Conservation (phyloP, 2,113 vertebrate genomes). For the Sinosuthora webbiana region DNA sequence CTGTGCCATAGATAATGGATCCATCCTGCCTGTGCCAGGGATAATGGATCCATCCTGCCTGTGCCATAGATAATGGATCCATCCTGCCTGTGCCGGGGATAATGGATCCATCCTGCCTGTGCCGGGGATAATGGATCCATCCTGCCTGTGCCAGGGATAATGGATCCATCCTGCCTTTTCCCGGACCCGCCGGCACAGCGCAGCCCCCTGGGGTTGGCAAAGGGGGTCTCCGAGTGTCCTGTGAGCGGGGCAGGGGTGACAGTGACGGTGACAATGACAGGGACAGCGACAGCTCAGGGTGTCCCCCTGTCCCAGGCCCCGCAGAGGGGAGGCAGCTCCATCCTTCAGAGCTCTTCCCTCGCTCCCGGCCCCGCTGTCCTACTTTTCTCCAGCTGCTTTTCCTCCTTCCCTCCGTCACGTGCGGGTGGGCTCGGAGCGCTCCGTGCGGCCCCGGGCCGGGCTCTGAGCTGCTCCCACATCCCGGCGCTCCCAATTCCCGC, state of each 20-base stretch:
- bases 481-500: rapidly evolving
- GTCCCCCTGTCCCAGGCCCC: neutral
- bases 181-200: rapidly evolving
- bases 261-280: rapidly evolving
- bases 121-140: neutral
- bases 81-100: neutral
- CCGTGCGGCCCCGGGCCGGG: neutral
- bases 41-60: neutral
- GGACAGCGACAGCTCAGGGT: rapidly evolving
- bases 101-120: neutral
- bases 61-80: neutral
- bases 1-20: no score
- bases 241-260: neutral
- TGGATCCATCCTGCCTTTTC: neutral
- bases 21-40: neutral
- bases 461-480: neutral
- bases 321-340: neutral
- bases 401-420: neutral
- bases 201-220: rapidly evolving
- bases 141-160: neutral
- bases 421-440: neutral
- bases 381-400: conserved; percentile 11
- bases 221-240: neutral
- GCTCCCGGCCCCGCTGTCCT: neutral
- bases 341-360: neutral